Conservation (phyloP, 2,797 vertebrate genomes). For the Siniperca undulata region DNA sequence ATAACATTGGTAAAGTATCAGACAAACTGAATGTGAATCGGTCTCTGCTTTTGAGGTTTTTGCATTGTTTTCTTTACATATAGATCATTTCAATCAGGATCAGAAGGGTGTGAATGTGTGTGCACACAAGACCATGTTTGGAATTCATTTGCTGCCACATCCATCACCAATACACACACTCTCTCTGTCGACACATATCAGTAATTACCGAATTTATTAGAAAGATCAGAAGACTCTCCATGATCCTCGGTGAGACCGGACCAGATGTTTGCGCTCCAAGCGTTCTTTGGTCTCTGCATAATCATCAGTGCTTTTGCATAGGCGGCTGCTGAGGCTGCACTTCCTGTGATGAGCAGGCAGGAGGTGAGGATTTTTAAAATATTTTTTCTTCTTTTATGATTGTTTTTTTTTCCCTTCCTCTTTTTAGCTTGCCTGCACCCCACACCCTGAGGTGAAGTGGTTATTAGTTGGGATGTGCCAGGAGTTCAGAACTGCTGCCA, state of each 20-base stretch:
- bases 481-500: slow-evolving; percentile 53
- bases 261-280: slow-evolving; percentile 75
- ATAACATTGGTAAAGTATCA: background rate
- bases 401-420: slow-evolving; percentile 34
- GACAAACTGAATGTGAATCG: background rate
- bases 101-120: background rate
- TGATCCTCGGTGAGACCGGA: slow-evolving; percentile 65
- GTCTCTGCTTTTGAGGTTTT: background rate
- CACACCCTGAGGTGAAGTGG: slow-evolving; percentile 58
- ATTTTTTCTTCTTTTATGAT: slow-evolving; percentile 31
- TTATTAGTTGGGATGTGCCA: slow-evolving; percentile 60
- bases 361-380: slow-evolving; percentile 33
- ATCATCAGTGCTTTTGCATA: slow-evolving; percentile 69
- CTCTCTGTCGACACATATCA: slow-evolving; percentile 48
- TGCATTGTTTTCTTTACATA: background rate
- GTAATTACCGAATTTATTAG: slow-evolving; percentile 79
- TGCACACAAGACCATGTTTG: slow-evolving; percentile 6
- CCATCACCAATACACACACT: slow-evolving; percentile 8
- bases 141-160: slow-evolving; percentile 42
- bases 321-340: slow-evolving; percentile 77
- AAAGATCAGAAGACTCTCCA: slow-evolving; percentile 71
- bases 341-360: slow-evolving; percentile 67
- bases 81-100: slow-evolving; percentile 3
- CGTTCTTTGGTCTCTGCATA: slow-evolving; percentile 72
- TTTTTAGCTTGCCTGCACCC: slow-evolving; percentile 50